phyloP scores from a whole-genome alignment of 2,888 invertebrate species.

The Oscheius onirici region DNA sequence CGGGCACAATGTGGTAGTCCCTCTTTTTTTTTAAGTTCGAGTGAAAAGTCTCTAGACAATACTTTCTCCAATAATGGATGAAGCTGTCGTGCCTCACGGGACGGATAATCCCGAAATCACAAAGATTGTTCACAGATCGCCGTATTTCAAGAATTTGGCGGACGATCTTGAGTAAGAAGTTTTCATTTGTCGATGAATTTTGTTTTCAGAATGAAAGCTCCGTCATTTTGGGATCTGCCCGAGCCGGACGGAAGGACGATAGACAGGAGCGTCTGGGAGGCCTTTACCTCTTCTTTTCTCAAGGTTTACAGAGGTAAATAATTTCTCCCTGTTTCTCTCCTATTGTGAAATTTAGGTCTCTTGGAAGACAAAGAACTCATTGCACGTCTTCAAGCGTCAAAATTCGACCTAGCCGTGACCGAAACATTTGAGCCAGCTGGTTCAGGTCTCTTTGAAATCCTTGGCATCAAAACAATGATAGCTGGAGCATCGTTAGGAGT shows the following conservation, averaged over 20 bases:
- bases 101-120: neutral
- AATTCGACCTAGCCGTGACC: constrained; percentile 14
- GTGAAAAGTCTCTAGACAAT: constrained; percentile 8
- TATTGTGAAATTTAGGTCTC: constrained; percentile 3
- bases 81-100: neutral
- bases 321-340: no score
- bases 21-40: neutral
- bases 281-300: neutral
- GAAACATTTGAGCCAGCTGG: neutral
- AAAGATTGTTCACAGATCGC: neutral
- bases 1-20: constrained; percentile 26
- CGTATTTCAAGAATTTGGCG: neutral
- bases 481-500: neutral
- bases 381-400: neutral
- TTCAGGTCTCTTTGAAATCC: neutral
- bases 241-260: neutral
- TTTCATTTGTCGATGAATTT: neutral
- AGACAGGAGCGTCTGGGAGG: neutral
- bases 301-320: neutral
- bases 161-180: neutral
- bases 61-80: neutral
- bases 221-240: constrained; percentile 11
- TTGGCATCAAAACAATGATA: neutral
- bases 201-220: neutral
- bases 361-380: constrained; percentile 10